These are phyloP conservation scores for Schrankia costaestrigalis DNA, from an alignment of 2,888 invertebrate genomes.

Conservation along the genomic window DNA sequence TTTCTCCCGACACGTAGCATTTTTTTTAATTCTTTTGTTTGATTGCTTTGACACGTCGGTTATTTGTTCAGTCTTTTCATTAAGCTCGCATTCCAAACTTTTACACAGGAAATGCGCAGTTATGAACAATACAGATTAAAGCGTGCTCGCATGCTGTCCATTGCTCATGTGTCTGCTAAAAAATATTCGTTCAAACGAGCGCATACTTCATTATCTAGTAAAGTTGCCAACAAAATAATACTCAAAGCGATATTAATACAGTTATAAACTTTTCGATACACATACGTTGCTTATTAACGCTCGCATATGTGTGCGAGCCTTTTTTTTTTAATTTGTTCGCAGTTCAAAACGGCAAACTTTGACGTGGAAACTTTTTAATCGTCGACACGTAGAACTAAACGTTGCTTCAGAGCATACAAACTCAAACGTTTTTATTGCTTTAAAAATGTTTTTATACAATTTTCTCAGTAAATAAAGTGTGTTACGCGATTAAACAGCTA, in stretches of 20 bases:
- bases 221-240: slow-evolving; percentile 33
- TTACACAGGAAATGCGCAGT: slow-evolving; percentile 1
- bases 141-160: slow-evolving; percentile 1
- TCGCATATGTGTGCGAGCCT: slow-evolving; percentile 20
- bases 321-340: slow-evolving; percentile 45
- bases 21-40: too few relatives aligned
- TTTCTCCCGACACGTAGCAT: too few relatives aligned
- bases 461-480: slow-evolving; percentile 26
- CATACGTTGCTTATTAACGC: slow-evolving; percentile 38
- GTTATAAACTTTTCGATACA: slow-evolving; percentile 41
- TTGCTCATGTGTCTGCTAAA: slow-evolving; percentile 5
- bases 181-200: slow-evolving; percentile 10
- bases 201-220: slow-evolving; percentile 34
- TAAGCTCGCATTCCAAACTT: slow-evolving; percentile 4
- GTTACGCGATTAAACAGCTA: slow-evolving; percentile 8
- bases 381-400: slow-evolving; percentile 50
- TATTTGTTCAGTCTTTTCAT: too few relatives aligned
- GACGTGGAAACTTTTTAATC: slow-evolving; percentile 49
- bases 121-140: slow-evolving; percentile 8
- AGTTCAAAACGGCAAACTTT: slow-evolving; percentile 50
- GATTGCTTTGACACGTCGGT: too few relatives aligned
- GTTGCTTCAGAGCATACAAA: slow-evolving; percentile 38
- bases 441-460: slow-evolving; percentile 37
- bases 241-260: slow-evolving; percentile 37
- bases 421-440: slow-evolving; percentile 34